Base-by-base conservation (phyloP, 2,113 vertebrate genomes). In the Xerus inauris region DNA sequence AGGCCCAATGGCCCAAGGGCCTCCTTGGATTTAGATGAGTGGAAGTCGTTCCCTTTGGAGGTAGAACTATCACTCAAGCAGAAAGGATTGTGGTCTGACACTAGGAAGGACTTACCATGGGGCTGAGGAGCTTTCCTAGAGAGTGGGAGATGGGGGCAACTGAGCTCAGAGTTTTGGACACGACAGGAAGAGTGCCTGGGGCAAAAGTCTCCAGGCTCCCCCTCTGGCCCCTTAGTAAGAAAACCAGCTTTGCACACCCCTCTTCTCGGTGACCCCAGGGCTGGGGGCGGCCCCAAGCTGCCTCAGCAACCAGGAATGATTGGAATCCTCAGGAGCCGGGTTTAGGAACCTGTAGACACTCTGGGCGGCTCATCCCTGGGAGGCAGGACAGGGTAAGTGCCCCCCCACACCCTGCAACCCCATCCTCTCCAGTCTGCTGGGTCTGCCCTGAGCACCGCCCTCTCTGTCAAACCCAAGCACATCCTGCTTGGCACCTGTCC, bases 241-340 rank as follows among this genome's bases (percentile, higher is more conserved):
- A 54, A 94, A 54, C n/a, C 17, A 62, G n/a, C 49, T 35, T 1
- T 0, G 47, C 20, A n/a, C 62, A 10, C 42, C 84, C n/a, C 40
- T 32, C 45, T 32, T 64, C 64, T 14, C 38, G 20, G 57, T 64
- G 87, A 35, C 47, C 91, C 28, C 32, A 45, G 14, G 89, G 83
- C 71, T 24, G 57, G 85, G 91, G 86, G 26, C 83, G 0, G 17
- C 59, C 65, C 76, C 40, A 10, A 65, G 40, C 69, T 5, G 10
- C 64, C 84, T 92, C 57, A 54, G 67, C 73, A 96, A 81, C 76
- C 32, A 84, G 90, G 97, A 97, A 97, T 96, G 96, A 79, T 32
- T 32, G 97, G 97, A 97, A 97, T 97, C 89, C 28, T 4, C 42
- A 83, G 64, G 28, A 59, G 71, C 79, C 22, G 8, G 86, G 38